These are phyloP conservation scores for Theodoxus fluviatilis DNA, from an alignment of 2,888 invertebrate genomes.

Conservation along the genomic window DNA sequence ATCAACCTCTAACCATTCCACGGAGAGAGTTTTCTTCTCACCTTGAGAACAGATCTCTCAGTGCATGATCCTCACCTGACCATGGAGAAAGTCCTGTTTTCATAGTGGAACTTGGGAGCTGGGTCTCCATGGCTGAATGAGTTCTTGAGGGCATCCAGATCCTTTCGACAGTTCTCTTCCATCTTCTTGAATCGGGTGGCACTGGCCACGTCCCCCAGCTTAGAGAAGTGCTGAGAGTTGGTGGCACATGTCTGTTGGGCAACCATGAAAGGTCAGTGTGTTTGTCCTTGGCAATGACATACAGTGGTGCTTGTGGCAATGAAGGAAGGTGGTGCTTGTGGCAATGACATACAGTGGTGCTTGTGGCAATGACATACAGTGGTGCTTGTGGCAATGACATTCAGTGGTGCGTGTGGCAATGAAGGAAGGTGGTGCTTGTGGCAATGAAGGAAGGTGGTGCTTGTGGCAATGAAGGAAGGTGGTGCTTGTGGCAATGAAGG, in stretches of 20 bases:
- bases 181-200: constrained; percentile 81
- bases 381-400: too few relatives aligned
- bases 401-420: neutral
- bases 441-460: neutral
- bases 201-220: constrained; percentile 79
- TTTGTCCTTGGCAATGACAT: too few relatives aligned
- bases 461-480: too few relatives aligned
- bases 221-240: constrained; percentile 86
- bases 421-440: neutral
- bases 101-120: constrained; percentile 90
- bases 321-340: neutral
- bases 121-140: constrained; percentile 72
- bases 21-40: too few relatives aligned
- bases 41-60: too few relatives aligned
- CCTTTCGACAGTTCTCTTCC: constrained; percentile 83
- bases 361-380: too few relatives aligned
- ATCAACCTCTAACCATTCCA: too few relatives aligned
- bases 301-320: too few relatives aligned
- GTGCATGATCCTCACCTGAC: constrained; percentile 79
- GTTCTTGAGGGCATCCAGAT: constrained; percentile 83
- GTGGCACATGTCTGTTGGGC: constrained; percentile 77
- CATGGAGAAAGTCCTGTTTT: constrained; percentile 82
- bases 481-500: too few relatives aligned
- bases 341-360: too few relatives aligned
- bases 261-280: too few relatives aligned